Percentiles rank a stretch among this genome's conserved stretches.
These are phyloP conservation scores for Aurelia aurita DNA, from an alignment of 30 jellyfish, hydroid and myxozoan genomes.

Conservation along the genomic window DNA sequence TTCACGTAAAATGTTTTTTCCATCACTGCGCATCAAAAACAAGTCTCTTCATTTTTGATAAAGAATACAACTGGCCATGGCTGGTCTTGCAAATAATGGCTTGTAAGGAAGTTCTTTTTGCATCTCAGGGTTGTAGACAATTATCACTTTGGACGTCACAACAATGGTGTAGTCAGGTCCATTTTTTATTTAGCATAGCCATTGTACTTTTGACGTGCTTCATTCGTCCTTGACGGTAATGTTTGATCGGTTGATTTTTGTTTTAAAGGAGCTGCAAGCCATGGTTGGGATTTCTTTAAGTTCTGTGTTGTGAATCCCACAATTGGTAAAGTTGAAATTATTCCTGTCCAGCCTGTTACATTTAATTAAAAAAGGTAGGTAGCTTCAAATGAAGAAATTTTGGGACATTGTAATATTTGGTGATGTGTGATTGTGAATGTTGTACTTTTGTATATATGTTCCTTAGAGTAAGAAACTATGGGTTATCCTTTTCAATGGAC, in stretches of 20 bases:
- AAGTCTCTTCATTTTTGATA: too few relatives aligned
- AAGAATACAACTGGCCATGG: too few relatives aligned
- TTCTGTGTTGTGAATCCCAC: conserved; percentile 77
- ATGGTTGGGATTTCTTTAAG: conserved; percentile 85
- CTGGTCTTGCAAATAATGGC: too few relatives aligned
- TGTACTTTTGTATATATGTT: too few relatives aligned
- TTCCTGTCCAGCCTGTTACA: conserved; percentile 75
- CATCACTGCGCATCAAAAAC: too few relatives aligned
- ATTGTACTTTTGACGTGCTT: neutral
- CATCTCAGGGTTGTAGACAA: neutral
- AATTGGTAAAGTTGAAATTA: conserved; percentile 56
- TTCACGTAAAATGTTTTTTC: too few relatives aligned
- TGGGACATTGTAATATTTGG: too few relatives aligned
- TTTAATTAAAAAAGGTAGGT: neutral
- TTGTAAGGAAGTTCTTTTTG: too few relatives aligned
- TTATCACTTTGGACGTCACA: neutral
- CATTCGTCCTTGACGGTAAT: neutral
- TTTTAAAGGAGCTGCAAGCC: conserved; percentile 82
- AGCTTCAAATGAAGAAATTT: too few relatives aligned
- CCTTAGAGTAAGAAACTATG: too few relatives aligned
- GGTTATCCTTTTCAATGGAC: too few relatives aligned
- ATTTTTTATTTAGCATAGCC: neutral
- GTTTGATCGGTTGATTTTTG: neutral
- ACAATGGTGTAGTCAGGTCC: neutral
- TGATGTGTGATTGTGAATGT: too few relatives aligned